Base-by-base conservation (phyloP, 2,888 invertebrate genomes). In the Leptothorax acervorum region DNA sequence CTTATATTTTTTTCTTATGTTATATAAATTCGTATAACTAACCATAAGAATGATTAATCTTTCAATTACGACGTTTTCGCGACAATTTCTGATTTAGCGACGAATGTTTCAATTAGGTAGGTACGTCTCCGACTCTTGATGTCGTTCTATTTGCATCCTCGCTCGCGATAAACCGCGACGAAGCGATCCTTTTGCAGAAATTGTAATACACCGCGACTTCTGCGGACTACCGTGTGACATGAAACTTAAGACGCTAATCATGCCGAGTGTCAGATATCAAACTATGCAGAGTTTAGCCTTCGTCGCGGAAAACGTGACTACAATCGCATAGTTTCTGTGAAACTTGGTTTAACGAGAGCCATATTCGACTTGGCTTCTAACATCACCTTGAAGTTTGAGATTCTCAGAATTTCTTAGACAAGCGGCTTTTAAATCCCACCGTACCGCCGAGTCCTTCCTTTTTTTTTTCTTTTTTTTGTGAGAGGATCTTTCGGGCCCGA, bases 231-330 rank as follows among this genome's bases (percentile, higher is more conserved):
- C 35, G 62, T n/a, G 51, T 70, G 62, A 76, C 35, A 62, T 81
- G 85, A 53, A 83, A 71, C 62, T n/a, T 31, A 76, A 74, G 65
- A 82, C 68, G 82, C 48, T 82, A 62, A 76, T 78, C 68, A 35
- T 35, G 23, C 12, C 84, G 63, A 81, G 51, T 66, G 68, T 81
- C 57, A 62, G 62, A 81, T 85, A 66, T 88, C 87, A 82, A 85
- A 85, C 83, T 68, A 75, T 63, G 84, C 75, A 51, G 28, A 35
- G 65, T 78, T 65, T 42, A 42, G 39, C 8, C 28, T 31, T 78
- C 57, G 57, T 55, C 28, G 31, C 3, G 55, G 42, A 62, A 81
- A 82, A 51, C 28, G 51, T 71, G 23, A 55, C 18, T 75, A 35
- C 12, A 12, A 42, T 42, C 55, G 12, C 31, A 2, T n/a, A 53